Percentiles rank a stretch among this genome's conserved stretches.
Evolutionary conservation across 2,888 invertebrate species (phyloP).

Genomic region (Tiliacea aurago): DNA sequence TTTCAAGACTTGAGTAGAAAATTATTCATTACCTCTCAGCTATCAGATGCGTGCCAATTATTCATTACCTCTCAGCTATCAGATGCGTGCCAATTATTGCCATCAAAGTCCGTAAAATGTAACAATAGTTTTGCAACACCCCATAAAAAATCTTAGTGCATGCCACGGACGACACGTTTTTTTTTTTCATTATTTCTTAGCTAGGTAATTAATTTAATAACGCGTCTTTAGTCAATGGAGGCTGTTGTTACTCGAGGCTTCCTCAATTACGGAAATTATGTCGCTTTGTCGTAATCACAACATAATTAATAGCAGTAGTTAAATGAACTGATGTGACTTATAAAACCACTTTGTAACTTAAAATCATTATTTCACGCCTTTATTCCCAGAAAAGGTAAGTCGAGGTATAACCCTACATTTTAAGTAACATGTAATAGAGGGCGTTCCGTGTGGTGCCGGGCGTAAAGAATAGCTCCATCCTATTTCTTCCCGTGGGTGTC

Average conservation of each 20-base stretch:
- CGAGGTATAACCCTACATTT: no score
- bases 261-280: slow-evolving; percentile 42
- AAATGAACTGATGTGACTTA: neutral
- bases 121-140: neutral
- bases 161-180: neutral
- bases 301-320: slow-evolving; percentile 1
- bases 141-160: neutral
- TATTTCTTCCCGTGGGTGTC: no score
- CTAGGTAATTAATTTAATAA: slow-evolving; percentile 44
- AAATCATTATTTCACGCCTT: neutral
- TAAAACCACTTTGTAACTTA: slow-evolving; percentile 4
- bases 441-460: no score
- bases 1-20: neutral
- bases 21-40: neutral
- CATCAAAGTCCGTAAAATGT: neutral
- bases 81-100: neutral
- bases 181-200: slow-evolving; percentile 3
- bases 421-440: no score
- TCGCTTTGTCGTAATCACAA: slow-evolving; percentile 34
- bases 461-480: no score
- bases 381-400: neutral
- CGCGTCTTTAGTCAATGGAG: slow-evolving; percentile 6
- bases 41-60: neutral
- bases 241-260: slow-evolving; percentile 16
- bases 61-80: neutral